Evolutionary conservation across 2,888 invertebrate genomes (phyloP).

Genomic region (Hydroisotoma schaefferi): DNA sequence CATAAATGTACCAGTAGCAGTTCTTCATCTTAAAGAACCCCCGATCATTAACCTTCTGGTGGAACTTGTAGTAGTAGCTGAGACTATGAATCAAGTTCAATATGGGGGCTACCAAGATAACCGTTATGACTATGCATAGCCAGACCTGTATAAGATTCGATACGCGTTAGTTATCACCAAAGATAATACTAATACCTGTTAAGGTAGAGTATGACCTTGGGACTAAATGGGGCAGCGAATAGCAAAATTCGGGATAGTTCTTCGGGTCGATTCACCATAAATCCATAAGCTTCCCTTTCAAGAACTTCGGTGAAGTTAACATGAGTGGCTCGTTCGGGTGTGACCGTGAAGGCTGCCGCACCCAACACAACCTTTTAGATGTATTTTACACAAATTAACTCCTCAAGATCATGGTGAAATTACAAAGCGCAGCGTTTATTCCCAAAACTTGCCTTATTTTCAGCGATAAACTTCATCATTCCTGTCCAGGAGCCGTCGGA

Average conservation of each 20-base stretch:
- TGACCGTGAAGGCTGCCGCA: conserved; percentile 60
- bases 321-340: conserved; percentile 54
- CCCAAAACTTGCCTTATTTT: conserved; percentile 54
- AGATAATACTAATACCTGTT: too few relatives aligned
- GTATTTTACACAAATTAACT: background rate
- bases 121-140: conserved; percentile 70
- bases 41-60: conserved; percentile 50
- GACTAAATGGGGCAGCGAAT: conserved; percentile 75
- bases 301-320: conserved; percentile 77
- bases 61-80: conserved; percentile 69
- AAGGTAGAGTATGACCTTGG: too few relatives aligned
- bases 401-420: background rate
- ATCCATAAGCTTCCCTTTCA: conserved; percentile 73
- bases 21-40: conserved; percentile 59
- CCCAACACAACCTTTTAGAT: conserved; percentile 56
- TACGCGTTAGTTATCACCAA: background rate
- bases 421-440: too few relatives aligned
- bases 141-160: conserved; percentile 63
- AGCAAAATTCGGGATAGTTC: conserved; percentile 76
- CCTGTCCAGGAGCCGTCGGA: conserved; percentile 51
- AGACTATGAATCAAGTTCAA: conserved; percentile 68
- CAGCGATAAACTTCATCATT: conserved; percentile 56
- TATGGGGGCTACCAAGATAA: conserved; percentile 72
- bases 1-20: conserved; percentile 84
- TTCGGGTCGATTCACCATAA: conserved; percentile 72